Conservation (phyloP, 2,888 invertebrate species). For the Cyrtodaria siliqua region DNA sequence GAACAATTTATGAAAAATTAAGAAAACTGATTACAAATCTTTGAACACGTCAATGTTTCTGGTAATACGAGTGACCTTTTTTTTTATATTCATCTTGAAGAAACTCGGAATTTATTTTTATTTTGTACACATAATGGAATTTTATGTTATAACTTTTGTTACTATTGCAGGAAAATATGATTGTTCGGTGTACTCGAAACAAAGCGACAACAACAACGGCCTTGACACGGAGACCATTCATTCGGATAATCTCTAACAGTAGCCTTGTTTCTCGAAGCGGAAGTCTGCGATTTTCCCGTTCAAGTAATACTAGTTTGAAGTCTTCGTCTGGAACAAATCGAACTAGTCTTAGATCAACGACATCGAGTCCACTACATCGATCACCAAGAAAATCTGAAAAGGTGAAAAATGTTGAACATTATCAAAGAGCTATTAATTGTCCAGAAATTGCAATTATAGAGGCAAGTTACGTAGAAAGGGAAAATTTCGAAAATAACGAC, state of each 20-base stretch:
- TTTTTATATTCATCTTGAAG: too few species aligned
- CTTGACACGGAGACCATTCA: constrained; percentile 57
- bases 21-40: too few species aligned
- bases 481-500: constrained; percentile 30
- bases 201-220: constrained; percentile 45
- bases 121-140: too few species aligned
- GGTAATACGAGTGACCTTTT: too few species aligned
- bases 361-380: constrained; percentile 19
- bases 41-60: too few species aligned
- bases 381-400: constrained; percentile 25
- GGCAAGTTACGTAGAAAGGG: constrained; percentile 25
- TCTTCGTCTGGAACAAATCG: constrained; percentile 63
- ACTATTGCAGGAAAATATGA: constrained; percentile 61
- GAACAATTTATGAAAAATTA: too few species aligned
- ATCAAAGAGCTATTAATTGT: constrained; percentile 29
- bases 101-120: too few species aligned
- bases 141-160: too few species aligned
- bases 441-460: constrained; percentile 47
- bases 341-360: constrained; percentile 36
- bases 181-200: constrained; percentile 61
- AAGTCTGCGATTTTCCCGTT: constrained; percentile 70
- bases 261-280: constrained; percentile 53
- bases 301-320: constrained; percentile 71
- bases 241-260: constrained; percentile 60
- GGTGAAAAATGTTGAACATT: constrained; percentile 22